Percentiles rank a stretch among this genome's conserved stretches.
Conservation (phyloP, 2,797 vertebrate species). For the Poeciliopsis presidionis region DNA sequence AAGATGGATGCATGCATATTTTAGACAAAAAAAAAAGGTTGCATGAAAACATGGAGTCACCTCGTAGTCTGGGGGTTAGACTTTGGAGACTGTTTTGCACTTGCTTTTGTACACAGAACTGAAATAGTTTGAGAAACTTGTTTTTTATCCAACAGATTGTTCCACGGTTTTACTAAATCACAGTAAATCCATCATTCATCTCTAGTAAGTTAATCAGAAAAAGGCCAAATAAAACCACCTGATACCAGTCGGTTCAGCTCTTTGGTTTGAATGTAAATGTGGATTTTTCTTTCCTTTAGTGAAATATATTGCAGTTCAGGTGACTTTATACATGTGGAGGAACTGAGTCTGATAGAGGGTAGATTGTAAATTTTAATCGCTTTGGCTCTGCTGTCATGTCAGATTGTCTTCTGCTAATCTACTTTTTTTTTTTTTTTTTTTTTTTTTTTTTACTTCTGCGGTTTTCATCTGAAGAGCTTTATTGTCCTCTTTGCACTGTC, state of each 20-base stretch:
- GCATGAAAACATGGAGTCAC: background rate
- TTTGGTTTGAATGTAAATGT: constrained; percentile 47
- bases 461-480: constrained; percentile 22
- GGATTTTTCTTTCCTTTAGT: constrained; percentile 36
- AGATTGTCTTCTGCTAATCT: constrained; percentile 17
- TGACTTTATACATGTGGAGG: constrained; percentile 47
- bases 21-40: constrained; percentile 19
- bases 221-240: constrained; percentile 46
- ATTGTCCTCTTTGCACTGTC: constrained; percentile 10
- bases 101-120: constrained; percentile 48
- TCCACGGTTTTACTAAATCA: constrained; percentile 13
- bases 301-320: constrained; percentile 45
- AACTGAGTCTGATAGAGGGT: constrained; percentile 20
- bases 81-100: constrained; percentile 45
- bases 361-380: constrained; percentile 33
- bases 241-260: constrained; percentile 6
- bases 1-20: constrained; percentile 35
- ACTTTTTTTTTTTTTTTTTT: constrained; percentile 8
- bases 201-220: constrained; percentile 1
- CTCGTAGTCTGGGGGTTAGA: constrained; percentile 36
- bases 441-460: background rate
- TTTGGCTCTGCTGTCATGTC: constrained; percentile 44
- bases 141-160: constrained; percentile 28
- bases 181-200: background rate
- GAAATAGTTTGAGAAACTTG: constrained; percentile 8